These are phyloP conservation scores for Lacanobia oleracea DNA, from an alignment of 2,888 invertebrate species.

Conservation along the genomic window DNA sequence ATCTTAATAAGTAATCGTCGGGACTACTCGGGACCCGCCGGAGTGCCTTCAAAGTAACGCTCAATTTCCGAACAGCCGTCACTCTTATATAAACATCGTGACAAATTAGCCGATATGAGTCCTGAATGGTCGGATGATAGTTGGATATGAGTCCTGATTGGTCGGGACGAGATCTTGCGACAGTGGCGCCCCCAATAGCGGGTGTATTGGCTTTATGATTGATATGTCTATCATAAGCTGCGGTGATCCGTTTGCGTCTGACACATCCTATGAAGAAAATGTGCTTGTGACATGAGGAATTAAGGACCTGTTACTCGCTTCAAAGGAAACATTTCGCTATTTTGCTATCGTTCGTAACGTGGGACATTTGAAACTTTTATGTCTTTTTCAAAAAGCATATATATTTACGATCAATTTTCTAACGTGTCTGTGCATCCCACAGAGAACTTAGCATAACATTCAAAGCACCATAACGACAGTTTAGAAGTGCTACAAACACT, in stretches of 20 bases:
- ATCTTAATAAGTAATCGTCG: no score
- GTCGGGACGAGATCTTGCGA: constrained; percentile 16
- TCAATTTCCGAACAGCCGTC: constrained; percentile 61
- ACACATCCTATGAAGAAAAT: constrained; percentile 15
- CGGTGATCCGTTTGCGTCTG: constrained; percentile 18
- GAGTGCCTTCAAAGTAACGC: constrained; percentile 35
- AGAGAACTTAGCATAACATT: constrained; percentile 15
- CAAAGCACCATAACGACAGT: constrained; percentile 3
- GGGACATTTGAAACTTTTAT: neutral
- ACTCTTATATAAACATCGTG: constrained; percentile 62
- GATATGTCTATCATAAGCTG: constrained; percentile 35
- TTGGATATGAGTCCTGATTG: constrained; percentile 45
- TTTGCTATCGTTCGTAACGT: neutral
- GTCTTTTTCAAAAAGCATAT: neutral
- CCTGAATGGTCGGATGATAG: constrained; percentile 44
- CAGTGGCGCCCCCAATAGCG: constrained; percentile 14
- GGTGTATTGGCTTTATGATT: constrained; percentile 40
- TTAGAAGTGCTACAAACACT: constrained; percentile 16
- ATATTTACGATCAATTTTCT: constrained; percentile 14
- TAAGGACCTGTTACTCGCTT: constrained; percentile 1
- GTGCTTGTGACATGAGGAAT: neutral
- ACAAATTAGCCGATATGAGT: constrained; percentile 59
- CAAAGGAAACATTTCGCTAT: neutral
- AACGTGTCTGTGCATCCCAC: neutral
- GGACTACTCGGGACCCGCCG: constrained; percentile 1